Evolutionary conservation across 1,140 invertebrate genomes (phyloP), one percentile per base, ranked within the genome.

Genomic region (Halictus rubicundus): DNA sequence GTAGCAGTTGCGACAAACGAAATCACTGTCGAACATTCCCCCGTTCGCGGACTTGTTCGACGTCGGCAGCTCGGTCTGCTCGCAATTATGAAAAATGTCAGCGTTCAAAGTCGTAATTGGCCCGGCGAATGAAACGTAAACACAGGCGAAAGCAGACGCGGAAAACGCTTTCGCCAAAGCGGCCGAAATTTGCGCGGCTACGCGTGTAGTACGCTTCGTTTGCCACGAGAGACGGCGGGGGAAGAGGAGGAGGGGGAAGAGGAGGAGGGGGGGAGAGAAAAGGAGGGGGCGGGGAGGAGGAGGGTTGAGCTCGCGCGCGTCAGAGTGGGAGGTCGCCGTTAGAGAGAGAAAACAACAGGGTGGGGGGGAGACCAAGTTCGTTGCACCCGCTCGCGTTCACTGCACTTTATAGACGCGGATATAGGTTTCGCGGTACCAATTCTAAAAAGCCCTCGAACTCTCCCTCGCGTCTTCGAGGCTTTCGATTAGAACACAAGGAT

Each of bases 301-400:
- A 46, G 52, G 63, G 72, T 68, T 54, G 72, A 39, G 60, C 46
- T 59, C 72, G 65, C 25, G 57, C 72, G 73, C 25, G 75, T 54
- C 73, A 72, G 68, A 59, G 54, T 59, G 74, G 73, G 84, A 78
- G 82, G 66, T 69, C 57, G 57, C 32, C 65, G 79, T 68, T 64
- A 68, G 75, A 87, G 49, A 68, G 61, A 69, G 85, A 78, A 49
- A 59, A 54, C 57, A 64, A 65, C 59, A 71, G 19, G 60, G 63
- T 63, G 57, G 73, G 64, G 80, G 79, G 49, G 65, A 61, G 72
- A 74, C 74, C 39, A 84, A 92, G 91, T 92, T 92, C 91, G 88
- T 91, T 92, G 91, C 90, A 90, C 91, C 87, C 90, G 84, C 79
- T 84, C 71, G 88, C 89, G 90, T 91, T 91, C 88, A 85, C 89